These are phyloP conservation scores for Myzus persicae DNA, from an alignment of 1,140 invertebrate genomes.

Conservation along the genomic window DNA sequence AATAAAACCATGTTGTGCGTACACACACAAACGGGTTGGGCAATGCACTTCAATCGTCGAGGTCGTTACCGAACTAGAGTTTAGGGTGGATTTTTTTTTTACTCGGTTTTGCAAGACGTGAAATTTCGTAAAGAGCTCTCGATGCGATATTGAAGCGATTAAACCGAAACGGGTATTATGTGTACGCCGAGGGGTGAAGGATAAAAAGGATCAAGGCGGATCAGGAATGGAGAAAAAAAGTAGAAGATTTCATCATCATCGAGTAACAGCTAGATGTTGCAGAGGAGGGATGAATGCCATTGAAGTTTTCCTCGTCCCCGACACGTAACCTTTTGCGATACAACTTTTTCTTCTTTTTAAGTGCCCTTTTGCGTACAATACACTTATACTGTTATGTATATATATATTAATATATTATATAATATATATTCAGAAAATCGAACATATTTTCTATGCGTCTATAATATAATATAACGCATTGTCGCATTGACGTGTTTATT, in stretches of 20 bases:
- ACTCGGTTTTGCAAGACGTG: constrained; percentile 24
- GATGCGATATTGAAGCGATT: constrained; percentile 44
- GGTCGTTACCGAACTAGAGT: constrained; percentile 26
- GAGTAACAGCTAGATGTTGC: not conserved
- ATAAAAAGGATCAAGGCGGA: constrained; percentile 44
- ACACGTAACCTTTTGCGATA: constrained; percentile 18
- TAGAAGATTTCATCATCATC: constrained; percentile 48
- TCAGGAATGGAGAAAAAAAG: constrained; percentile 3
- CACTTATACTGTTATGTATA: not conserved
- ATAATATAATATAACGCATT: not conserved
- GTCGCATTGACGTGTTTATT: not conserved
- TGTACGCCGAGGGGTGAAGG: not conserved
- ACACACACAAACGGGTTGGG: not conserved
- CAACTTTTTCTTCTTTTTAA: not conserved
- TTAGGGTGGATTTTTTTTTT: constrained; percentile 44
- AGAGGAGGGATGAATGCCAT: not conserved
- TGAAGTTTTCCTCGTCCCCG: not conserved
- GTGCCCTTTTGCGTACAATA: constrained; percentile 16
- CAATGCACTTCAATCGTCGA: constrained; percentile 30
- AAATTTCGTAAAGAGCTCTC: constrained; percentile 52
- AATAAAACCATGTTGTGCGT: constrained; percentile 2
- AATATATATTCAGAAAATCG: not conserved
- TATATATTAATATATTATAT: not conserved
- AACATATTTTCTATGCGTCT: not conserved
- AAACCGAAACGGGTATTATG: constrained; percentile 37